A percentile compares a stretch with the other conserved stretches of the same genome.
Conservation (phyloP, 2,888 invertebrate species). For the Melinaea menophilus region DNA sequence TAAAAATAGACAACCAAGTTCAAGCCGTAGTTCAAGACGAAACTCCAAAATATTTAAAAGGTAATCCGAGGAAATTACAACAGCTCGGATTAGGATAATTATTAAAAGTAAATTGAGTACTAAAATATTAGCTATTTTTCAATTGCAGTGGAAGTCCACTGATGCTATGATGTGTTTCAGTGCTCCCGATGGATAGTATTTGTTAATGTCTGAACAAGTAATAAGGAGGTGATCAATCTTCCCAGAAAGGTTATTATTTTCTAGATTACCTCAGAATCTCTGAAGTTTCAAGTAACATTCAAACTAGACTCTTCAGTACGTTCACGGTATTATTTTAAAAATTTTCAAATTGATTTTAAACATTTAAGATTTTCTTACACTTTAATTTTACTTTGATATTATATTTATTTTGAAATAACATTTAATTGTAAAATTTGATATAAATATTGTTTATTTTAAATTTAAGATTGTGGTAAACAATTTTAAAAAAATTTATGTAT, state of each 20-base stretch:
- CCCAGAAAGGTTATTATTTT: background rate
- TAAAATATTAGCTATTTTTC: conserved; percentile 17
- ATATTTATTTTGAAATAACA: too few relatives aligned
- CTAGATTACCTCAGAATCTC: background rate
- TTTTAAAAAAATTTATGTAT: too few relatives aligned
- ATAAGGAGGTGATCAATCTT: conserved; percentile 25
- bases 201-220: conserved; percentile 35
- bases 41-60: conserved; percentile 38
- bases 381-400: too few relatives aligned
- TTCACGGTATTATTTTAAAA: background rate
- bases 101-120: conserved; percentile 5
- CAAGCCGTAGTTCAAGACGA: conserved; percentile 34
- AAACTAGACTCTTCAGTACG: background rate
- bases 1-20: too few relatives aligned
- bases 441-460: too few relatives aligned
- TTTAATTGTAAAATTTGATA: too few relatives aligned
- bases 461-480: too few relatives aligned
- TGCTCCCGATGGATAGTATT: conserved; percentile 37
- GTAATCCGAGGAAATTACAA: conserved; percentile 40
- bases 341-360: too few relatives aligned
- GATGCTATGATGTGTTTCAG: conserved; percentile 22
- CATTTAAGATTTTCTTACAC: too few relatives aligned
- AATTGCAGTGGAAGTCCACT: background rate
- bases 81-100: conserved; percentile 32
- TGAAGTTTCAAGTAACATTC: background rate